These are phyloP conservation scores for Eremobia ochroleuca DNA, from an alignment of 2,888 invertebrate species.

Conservation along the genomic window DNA sequence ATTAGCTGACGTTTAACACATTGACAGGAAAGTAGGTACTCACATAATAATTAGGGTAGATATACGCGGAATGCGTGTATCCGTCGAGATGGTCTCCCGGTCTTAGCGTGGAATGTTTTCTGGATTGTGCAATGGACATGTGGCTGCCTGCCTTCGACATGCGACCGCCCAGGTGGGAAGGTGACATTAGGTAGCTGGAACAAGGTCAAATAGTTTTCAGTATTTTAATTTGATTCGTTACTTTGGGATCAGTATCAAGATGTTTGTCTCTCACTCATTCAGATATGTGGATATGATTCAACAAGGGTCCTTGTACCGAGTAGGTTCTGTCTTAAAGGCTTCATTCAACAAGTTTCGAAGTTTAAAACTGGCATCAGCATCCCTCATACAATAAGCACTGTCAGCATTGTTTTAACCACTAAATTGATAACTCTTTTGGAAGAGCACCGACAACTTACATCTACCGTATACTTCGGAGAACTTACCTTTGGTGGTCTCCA, in stretches of 20 bases:
- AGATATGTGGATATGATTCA: background rate
- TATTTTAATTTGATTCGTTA: background rate
- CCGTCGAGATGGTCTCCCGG: constrained; percentile 91
- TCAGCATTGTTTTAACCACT: background rate
- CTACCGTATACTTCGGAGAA: background rate
- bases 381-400: background rate
- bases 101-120: constrained; percentile 90
- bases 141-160: constrained; percentile 93
- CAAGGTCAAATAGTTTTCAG: background rate
- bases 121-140: constrained; percentile 90
- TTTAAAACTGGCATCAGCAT: background rate
- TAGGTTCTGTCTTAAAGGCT: background rate
- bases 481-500: constrained; percentile 90
- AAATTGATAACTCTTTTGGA: background rate
- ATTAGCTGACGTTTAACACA: background rate
- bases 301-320: too few relatives aligned
- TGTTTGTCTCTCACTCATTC: background rate
- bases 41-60: constrained; percentile 93
- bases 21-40: constrained; percentile 63
- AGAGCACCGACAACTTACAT: background rate
- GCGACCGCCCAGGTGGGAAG: constrained; percentile 90
- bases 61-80: constrained; percentile 88
- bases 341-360: too few relatives aligned
- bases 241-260: background rate
- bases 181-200: constrained; percentile 86